These are phyloP conservation scores for Amazona guildingii DNA, from an alignment of 2,113 vertebrate genomes.

Conservation along the genomic window DNA sequence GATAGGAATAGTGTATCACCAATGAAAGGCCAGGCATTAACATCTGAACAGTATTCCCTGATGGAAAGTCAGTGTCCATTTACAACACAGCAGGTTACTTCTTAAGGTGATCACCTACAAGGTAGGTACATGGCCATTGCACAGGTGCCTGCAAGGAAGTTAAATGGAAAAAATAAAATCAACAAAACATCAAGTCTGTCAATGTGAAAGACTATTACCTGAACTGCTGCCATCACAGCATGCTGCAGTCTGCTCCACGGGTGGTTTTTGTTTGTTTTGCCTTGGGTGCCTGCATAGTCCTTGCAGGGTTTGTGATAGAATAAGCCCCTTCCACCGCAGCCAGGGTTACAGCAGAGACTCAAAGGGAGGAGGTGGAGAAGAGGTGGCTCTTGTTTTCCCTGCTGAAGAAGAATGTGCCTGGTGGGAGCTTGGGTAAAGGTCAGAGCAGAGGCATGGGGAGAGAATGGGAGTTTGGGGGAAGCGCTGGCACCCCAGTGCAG, in stretches of 20 bases:
- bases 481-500: background rate
- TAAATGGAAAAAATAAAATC: background rate
- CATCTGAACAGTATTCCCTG: background rate
- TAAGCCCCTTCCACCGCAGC: background rate
- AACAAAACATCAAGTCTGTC: background rate
- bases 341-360: background rate
- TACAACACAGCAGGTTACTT: background rate
- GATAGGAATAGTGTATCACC: background rate
- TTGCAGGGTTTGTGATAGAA: no score
- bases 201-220: no score
- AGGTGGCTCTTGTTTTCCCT: background rate
- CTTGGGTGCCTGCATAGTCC: accelerated
- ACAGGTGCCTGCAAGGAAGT: background rate
- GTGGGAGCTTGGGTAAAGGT: background rate
- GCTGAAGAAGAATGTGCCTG: background rate
- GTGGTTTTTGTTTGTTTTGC: background rate
- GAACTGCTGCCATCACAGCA: background rate
- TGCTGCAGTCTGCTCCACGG: background rate
- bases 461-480: background rate
- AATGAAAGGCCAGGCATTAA: background rate
- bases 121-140: background rate
- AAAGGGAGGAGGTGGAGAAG: background rate
- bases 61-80: background rate
- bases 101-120: background rate
- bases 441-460: background rate